These are phyloP conservation scores for Poecile atricapillus DNA, from an alignment of 2,113 vertebrate genomes.

Conservation along the genomic window DNA sequence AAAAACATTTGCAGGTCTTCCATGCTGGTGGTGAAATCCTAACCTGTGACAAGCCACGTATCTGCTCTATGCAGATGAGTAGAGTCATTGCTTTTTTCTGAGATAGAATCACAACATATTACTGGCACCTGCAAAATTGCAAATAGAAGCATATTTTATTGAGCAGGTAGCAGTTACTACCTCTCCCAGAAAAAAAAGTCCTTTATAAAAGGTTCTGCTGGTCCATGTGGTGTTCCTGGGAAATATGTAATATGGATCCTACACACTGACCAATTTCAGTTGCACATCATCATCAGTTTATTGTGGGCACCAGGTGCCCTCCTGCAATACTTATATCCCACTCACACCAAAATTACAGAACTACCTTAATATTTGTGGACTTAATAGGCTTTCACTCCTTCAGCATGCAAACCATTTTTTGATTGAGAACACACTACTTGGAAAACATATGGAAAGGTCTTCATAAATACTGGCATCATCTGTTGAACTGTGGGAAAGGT, in stretches of 20 bases:
- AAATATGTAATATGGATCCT: neutral
- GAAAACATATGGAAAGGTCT: neutral
- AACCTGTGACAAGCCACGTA: neutral
- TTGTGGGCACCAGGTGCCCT: accelerated
- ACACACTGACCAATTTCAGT: neutral
- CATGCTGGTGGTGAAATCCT: neutral
- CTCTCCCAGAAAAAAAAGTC: neutral
- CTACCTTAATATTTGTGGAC: neutral
- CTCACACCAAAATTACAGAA: neutral
- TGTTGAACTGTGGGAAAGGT: neutral
- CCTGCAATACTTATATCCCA: neutral
- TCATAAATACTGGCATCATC: neutral
- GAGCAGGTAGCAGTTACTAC: neutral
- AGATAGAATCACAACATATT: neutral
- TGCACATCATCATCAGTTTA: neutral
- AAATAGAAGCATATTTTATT: neutral
- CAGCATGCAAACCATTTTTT: neutral
- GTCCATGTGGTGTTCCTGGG: accelerated
- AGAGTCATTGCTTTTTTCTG: neutral
- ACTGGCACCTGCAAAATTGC: neutral
- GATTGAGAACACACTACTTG: neutral
- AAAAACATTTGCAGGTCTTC: neutral
- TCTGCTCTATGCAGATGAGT: neutral
- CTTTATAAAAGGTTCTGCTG: neutral
- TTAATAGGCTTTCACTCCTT: neutral